These are phyloP conservation scores for Orchestia grillus DNA, from an alignment of 1,140 invertebrate species.

Conservation along the genomic window DNA sequence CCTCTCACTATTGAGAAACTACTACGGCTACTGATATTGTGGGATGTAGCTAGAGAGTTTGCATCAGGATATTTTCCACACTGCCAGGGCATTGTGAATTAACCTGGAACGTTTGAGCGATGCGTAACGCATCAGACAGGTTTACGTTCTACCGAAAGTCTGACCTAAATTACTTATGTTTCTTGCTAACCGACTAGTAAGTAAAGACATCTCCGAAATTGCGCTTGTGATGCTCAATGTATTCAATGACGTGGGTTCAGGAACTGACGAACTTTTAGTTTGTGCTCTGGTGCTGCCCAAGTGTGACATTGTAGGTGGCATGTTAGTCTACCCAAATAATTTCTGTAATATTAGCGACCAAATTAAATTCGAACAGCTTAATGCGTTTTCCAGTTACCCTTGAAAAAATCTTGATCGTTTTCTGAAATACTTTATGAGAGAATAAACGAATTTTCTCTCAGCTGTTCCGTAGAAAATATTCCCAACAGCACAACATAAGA, in stretches of 20 bases:
- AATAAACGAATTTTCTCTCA: slow-evolving; percentile 37
- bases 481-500: slow-evolving; percentile 5
- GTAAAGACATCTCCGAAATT: neutral
- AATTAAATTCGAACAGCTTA: neutral
- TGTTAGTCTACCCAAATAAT: neutral
- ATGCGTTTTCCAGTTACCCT: neutral
- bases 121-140: neutral
- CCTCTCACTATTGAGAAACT: neutral
- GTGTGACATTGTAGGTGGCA: neutral
- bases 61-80: neutral
- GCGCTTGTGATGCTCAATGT: neutral
- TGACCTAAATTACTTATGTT: neutral
- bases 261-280: neutral
- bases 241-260: neutral
- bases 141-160: neutral
- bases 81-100: neutral
- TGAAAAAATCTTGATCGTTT: slow-evolving; percentile 31
- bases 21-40: neutral
- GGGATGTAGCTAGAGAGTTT: neutral
- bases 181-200: neutral
- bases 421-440: slow-evolving; percentile 4
- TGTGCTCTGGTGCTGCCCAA: neutral
- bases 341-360: neutral
- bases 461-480: slow-evolving; percentile 43
- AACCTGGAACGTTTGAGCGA: neutral